These are phyloP conservation scores for Myathropa florea DNA, from an alignment of 2,888 invertebrate species.

Conservation along the genomic window DNA sequence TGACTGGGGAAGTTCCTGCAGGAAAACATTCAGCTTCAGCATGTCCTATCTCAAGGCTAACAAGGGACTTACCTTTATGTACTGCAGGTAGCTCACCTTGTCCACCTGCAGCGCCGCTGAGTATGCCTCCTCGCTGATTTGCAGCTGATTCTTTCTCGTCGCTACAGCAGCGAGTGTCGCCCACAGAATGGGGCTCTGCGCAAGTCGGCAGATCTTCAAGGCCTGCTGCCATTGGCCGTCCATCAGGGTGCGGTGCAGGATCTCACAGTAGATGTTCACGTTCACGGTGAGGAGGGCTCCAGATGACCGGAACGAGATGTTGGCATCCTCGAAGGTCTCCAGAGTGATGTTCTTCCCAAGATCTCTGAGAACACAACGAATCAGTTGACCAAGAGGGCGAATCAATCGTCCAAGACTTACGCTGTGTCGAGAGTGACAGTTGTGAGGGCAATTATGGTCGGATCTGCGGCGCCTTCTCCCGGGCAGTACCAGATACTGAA, in stretches of 20 bases:
- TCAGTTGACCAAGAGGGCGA: background rate
- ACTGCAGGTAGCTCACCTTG: conserved; percentile 92
- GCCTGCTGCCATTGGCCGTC: conserved; percentile 92
- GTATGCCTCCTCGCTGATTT: conserved; percentile 97
- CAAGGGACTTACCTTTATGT: conserved; percentile 85
- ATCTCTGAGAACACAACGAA: conserved; percentile 83
- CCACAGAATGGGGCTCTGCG: conserved; percentile 89
- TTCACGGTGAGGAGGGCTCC: conserved; percentile 87
- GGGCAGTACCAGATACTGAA: conserved; percentile 92
- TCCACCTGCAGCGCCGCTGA: conserved; percentile 93
- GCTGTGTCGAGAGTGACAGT: conserved; percentile 82
- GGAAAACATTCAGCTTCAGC: background rate
- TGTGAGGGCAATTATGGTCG: conserved; percentile 85
- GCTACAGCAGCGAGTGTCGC: conserved; percentile 96
- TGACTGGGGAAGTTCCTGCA: conserved; percentile 73
- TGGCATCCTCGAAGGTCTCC: conserved; percentile 90
- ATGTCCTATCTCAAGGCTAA: background rate
- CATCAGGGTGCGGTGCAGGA: conserved; percentile 86
- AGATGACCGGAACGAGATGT: conserved; percentile 91
- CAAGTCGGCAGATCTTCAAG: conserved; percentile 86
- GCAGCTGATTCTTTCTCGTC: conserved; percentile 91
- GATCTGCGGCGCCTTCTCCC: conserved; percentile 86
- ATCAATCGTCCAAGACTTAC: conserved; percentile 71
- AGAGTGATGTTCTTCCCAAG: conserved; percentile 93
- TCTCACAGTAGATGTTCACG: conserved; percentile 79